phyloP scores from a whole-genome alignment of 2,888 invertebrate species.

The Brachyopa scutellaris region DNA sequence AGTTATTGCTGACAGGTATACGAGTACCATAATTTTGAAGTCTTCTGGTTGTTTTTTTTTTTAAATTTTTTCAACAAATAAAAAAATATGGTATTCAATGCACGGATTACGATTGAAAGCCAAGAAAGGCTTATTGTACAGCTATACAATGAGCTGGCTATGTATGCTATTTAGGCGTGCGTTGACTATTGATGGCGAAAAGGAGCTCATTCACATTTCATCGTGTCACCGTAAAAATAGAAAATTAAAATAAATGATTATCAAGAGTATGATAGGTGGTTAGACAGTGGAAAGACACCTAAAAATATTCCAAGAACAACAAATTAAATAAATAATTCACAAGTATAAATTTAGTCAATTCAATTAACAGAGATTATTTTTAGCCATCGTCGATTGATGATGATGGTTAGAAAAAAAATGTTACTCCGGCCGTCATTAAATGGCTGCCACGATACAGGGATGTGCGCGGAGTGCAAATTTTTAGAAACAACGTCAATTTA shows the following conservation, averaged over 20 bases:
- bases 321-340: conserved; percentile 27
- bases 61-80: not conserved
- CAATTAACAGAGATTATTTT: conserved; percentile 47
- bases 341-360: conserved; percentile 43
- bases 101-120: conserved; percentile 60
- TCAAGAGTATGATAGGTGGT: not conserved
- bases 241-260: conserved; percentile 21
- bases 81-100: conserved; percentile 48
- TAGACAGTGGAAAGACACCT: not conserved
- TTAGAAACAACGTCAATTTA: conserved; percentile 24
- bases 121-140: conserved; percentile 58
- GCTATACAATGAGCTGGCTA: conserved; percentile 30
- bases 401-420: too few relatives aligned
- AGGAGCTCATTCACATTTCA: conserved; percentile 21
- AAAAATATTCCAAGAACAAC: not conserved
- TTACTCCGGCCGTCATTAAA: too few relatives aligned
- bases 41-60: conserved; percentile 19
- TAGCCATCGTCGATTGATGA: not conserved
- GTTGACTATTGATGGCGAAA: conserved; percentile 2
- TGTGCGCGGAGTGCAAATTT: conserved; percentile 29
- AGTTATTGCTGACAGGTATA: conserved; percentile 57
- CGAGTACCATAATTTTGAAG: conserved; percentile 36
- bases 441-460: conserved; percentile 5
- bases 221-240: conserved; percentile 27
- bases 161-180: not conserved